phyloP scores from a whole-genome alignment of 1,140 invertebrate species.

The Apocrypta bakeri region DNA sequence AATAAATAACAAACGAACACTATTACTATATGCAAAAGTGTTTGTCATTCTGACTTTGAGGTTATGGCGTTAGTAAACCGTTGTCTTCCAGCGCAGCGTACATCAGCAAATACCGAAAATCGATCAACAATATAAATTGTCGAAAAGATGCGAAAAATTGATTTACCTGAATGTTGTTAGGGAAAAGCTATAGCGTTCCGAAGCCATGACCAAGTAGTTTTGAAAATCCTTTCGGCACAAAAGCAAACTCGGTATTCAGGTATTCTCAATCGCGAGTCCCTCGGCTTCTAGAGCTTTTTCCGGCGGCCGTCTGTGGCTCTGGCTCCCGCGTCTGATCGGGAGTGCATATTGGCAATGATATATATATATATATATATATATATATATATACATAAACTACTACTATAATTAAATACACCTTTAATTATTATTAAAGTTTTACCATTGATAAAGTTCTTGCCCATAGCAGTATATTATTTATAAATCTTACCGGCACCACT shows the following conservation, averaged over 20 bases:
- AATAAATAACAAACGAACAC: conserved; percentile 8
- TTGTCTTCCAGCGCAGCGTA: background rate
- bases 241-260: conserved; percentile 5
- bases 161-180: conserved; percentile 97
- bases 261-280: too few species aligned
- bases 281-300: conserved; percentile 26
- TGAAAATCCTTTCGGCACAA: conserved; percentile 13
- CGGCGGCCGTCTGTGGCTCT: conserved; percentile 33
- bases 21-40: conserved; percentile 29
- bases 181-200: conserved; percentile 98
- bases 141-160: conserved; percentile 8
- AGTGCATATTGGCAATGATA: background rate
- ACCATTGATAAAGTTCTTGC: conserved; percentile 98
- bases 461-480: conserved; percentile 99
- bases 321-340: background rate
- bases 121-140: background rate
- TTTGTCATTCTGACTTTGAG: conserved; percentile 45
- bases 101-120: background rate
- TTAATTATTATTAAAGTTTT: too few species aligned
- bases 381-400: too few species aligned
- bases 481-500: too few species aligned
- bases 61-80: conserved; percentile 18
- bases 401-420: too few species aligned
- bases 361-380: background rate
- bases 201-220: conserved; percentile 86